phyloP scores from a whole-genome alignment of 2,888 invertebrate species.

The Dinocampus coccinellae region DNA sequence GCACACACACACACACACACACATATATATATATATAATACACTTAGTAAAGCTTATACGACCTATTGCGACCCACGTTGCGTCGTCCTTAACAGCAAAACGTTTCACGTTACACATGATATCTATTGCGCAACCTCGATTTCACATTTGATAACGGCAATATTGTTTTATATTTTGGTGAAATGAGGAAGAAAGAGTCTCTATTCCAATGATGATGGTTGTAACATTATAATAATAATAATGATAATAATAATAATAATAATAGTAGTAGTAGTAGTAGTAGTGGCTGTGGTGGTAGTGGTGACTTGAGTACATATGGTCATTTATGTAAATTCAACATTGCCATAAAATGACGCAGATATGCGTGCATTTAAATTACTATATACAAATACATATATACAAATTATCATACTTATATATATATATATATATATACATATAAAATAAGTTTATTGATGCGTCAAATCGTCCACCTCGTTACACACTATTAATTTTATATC shows the following conservation, averaged over 20 bases:
- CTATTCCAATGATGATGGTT: background rate
- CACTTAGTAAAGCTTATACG: slow-evolving; percentile 26
- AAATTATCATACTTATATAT: background rate
- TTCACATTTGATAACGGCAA: slow-evolving; percentile 19
- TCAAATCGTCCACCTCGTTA: slow-evolving; percentile 12
- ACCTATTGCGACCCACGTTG: slow-evolving; percentile 43
- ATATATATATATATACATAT: background rate
- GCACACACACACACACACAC: background rate
- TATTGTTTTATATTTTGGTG: background rate
- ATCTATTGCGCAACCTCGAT: slow-evolving; percentile 36
- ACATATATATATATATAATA: background rate
- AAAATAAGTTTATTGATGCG: slow-evolving; percentile 12
- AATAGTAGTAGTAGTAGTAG: no score
- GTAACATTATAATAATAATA: no score
- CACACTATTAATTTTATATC: slow-evolving; percentile 13
- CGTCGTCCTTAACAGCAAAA: slow-evolving; percentile 19
- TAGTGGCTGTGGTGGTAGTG: background rate
- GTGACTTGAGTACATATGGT: background rate
- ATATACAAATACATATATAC: background rate
- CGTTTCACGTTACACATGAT: slow-evolving; percentile 24
- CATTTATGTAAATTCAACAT: slow-evolving; percentile 23
- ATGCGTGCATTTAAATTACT: slow-evolving; percentile 9
- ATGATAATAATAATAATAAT: no score
- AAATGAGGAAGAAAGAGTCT: slow-evolving; percentile 14
- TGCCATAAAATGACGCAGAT: slow-evolving; percentile 11